Evolutionary conservation across 2,797 vertebrate genomes (phyloP), one percentile per base, ranked within the genome.

Genomic region (Sebastes cheni): DNA sequence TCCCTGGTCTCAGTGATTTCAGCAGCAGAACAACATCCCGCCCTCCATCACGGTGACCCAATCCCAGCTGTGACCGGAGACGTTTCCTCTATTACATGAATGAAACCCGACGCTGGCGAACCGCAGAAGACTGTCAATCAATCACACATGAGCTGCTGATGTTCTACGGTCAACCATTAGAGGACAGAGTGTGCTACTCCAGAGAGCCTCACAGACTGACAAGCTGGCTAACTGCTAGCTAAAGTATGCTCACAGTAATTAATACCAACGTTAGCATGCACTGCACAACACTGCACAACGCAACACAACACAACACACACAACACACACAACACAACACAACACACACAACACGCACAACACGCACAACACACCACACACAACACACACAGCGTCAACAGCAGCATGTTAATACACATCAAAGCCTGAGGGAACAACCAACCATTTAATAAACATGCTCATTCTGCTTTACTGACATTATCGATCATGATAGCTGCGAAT

Each of bases 81-180:
- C 93, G 94, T 95, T 95, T 93, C 95, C 95, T 91, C 91, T 89
- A 93, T 89, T 90, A 93, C 88, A 96, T 92, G 89, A 93, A 93
- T 95, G 94, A 95, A 94, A 92, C 54, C 91, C 93, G 93, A 95
- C 94, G 94, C 95, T 89, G 76, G 85, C 84, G 23, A 65, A 65
- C 87, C 83, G 88, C 89, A 68, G 85, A 89, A 82, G 66, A 85
- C 82, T 88, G 92, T 90, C 89, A 92, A 93, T 93, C 93, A 93
- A 94, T 93, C 91, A 93, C 62, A 86, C 90, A 88, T 67, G 82
- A 87, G 83, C 91, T 79, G 89, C 84, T 84, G 75, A 88, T 92
- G 36, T 89, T 83, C 81, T 81, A 83, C 81, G 77, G 89, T 87
- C 89, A 88, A 46, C 88, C 90, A 91, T 93, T 91, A 92, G 69